Evolutionary conservation across 2,888 invertebrate genomes (phyloP).

Genomic region (Bimastos eiseni): DNA sequence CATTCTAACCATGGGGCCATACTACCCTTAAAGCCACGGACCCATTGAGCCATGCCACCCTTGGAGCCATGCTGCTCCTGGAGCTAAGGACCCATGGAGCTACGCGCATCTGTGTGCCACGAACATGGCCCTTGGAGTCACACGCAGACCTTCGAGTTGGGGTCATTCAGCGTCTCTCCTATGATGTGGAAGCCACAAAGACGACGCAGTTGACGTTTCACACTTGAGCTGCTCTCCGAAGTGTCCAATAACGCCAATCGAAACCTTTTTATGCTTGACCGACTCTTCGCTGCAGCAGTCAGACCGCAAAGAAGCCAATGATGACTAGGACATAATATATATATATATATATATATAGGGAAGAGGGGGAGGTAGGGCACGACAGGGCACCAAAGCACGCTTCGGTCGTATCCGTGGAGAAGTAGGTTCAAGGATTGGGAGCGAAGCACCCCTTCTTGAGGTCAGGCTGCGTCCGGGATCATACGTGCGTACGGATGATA

Average conservation of each 20-base stretch:
- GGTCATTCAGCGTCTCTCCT: not conserved
- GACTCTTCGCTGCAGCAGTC: not conserved
- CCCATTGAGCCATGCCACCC: not conserved
- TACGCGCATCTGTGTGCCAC: too few relatives aligned
- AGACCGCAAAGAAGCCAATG: not conserved
- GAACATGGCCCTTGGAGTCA: not conserved
- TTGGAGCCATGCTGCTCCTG: not conserved
- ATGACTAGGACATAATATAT: not conserved
- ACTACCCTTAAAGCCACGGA: too few relatives aligned
- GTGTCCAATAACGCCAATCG: not conserved
- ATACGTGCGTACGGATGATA: not conserved
- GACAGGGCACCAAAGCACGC: not conserved
- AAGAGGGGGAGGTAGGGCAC: not conserved
- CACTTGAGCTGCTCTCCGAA: not conserved
- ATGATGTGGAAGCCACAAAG: not conserved
- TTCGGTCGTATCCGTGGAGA: not conserved
- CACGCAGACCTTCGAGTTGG: not conserved
- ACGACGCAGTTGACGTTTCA: not conserved
- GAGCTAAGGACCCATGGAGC: not conserved
- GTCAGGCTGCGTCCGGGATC: slow-evolving; percentile 3
- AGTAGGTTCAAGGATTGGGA: not conserved
- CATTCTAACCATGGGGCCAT: too few relatives aligned
- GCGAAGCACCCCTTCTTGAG: not conserved
- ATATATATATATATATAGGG: not conserved
- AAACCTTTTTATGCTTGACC: not conserved